Evolutionary conservation across 1,140 invertebrate species (phyloP), one percentile per base, ranked within the genome.

Genomic region (Nasonia vitripennis): DNA sequence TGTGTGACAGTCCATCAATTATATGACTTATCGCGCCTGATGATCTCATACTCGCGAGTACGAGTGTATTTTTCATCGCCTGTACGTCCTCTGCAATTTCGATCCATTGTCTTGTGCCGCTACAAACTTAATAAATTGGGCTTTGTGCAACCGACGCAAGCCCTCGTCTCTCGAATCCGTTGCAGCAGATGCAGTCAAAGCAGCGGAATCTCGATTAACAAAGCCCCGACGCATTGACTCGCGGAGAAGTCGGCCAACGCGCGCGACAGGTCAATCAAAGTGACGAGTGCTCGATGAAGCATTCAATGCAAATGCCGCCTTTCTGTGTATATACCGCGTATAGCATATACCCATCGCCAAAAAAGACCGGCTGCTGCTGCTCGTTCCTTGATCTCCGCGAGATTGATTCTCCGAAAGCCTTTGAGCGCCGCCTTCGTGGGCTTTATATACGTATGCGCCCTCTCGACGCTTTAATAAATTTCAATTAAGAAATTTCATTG

Each of bases 401-500:
- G 81, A 83, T 85, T 81, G 78, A 85, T 85, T 85, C 84, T 12
- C 37, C 78, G 79, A 85, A 85, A 81, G 41, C 70, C 78, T 81
- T 85, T 80, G 37, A 14, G 41, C 12, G 45, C 73, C 74, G 74
- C 62, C 14, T 17, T 77, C 41, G 34, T 34, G 51, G 71, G 20
- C 81, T 27, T 55, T 78, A 20, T 78, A 6, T 62, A 71, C 27
- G 27, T 74, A 77, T 70, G 37, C 82, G 51, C 34, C 23, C 70
- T 12, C 62, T 78, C 34, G 73, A 81, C 67, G 79, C 85, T 82
- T 85, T 82, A 86, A 86, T 86, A 86, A 86, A 86, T 82, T 86
- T 86, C 80, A 86, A 86, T 86, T 86, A 86, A 86, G 85, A 86
- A 82, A 82, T 82, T 82, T 82, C 85, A 73, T 82, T 82, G 85